phyloP scores from a whole-genome alignment of 2,888 invertebrate genomes.

The Lepeophtheirus nordmannii region DNA sequence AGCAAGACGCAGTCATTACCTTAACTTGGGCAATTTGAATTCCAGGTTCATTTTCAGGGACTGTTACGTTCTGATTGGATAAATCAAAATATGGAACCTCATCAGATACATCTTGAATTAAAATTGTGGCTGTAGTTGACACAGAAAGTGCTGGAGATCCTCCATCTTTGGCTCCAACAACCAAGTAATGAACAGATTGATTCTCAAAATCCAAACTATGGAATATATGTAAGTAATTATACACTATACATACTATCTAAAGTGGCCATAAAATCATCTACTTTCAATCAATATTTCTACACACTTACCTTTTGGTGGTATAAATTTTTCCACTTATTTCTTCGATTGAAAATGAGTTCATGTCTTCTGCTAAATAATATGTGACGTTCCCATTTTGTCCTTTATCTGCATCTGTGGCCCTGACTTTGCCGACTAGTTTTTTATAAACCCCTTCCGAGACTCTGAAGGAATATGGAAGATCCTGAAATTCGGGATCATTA shows the following conservation, averaged over 20 bases:
- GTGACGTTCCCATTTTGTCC: constrained; percentile 64
- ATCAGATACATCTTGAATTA: constrained; percentile 62
- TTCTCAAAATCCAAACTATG: constrained; percentile 20
- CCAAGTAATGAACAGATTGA: constrained; percentile 55
- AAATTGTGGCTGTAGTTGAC: constrained; percentile 67
- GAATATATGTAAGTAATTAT: background rate
- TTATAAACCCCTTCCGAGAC: constrained; percentile 29
- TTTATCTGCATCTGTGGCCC: constrained; percentile 69
- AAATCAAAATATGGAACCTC: constrained; percentile 46
- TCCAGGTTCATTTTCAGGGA: constrained; percentile 55
- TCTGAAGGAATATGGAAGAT: constrained; percentile 57
- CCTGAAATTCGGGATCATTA: constrained; percentile 74
- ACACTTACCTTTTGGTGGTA: background rate
- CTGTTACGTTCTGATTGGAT: constrained; percentile 33
- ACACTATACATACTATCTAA: too few species aligned
- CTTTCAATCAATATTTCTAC: too few species aligned
- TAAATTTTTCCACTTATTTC: background rate
- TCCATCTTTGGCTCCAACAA: constrained; percentile 74
- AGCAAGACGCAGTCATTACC: background rate
- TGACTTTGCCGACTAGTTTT: background rate
- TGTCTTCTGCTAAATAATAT: constrained; percentile 40
- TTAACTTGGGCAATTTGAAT: background rate
- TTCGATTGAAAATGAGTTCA: background rate
- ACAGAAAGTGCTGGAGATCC: constrained; percentile 68
- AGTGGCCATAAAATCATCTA: too few species aligned